Percentiles rank a stretch among this genome's conserved stretches.
phyloP scores from a whole-genome alignment of 2,113 vertebrate species.

The Marmota monax region DNA sequence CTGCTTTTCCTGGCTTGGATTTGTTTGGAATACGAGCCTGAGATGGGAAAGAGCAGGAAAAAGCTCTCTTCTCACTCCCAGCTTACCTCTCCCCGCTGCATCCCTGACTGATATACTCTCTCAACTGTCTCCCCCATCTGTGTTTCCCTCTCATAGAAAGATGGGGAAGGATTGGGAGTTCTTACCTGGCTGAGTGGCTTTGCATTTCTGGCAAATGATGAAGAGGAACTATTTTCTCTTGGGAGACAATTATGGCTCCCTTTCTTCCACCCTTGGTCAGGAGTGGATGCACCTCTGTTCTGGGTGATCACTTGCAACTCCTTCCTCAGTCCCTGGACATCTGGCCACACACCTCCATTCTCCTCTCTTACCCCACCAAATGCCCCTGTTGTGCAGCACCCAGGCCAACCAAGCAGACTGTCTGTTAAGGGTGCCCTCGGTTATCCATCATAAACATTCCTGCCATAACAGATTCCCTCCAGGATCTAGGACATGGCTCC shows the following conservation, averaged over 20 bases:
- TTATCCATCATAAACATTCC: background rate
- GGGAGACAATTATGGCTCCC: background rate
- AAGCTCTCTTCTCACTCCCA: background rate
- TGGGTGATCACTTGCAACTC: background rate
- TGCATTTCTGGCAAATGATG: background rate
- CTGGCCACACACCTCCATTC: background rate
- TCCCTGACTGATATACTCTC: background rate
- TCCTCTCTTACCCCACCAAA: background rate
- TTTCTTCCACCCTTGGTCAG: background rate
- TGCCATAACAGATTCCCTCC: background rate
- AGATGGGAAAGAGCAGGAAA: accelerated
- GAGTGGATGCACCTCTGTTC: background rate
- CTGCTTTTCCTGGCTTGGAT: background rate
- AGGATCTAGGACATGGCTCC: background rate
- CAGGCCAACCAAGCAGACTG: background rate
- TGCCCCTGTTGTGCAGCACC: background rate
- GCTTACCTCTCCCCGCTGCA: background rate
- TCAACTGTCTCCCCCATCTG: background rate
- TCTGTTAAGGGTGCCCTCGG: background rate
- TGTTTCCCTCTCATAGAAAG: background rate
- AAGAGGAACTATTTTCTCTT: background rate
- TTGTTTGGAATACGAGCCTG: background rate
- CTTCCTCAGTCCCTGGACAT: background rate
- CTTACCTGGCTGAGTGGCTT: background rate
- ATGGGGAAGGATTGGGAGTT: background rate